Evolutionary conservation across 2,888 invertebrate species (phyloP), one percentile per base, ranked within the genome.

Genomic region (Dasysyrphus tricinctus): DNA sequence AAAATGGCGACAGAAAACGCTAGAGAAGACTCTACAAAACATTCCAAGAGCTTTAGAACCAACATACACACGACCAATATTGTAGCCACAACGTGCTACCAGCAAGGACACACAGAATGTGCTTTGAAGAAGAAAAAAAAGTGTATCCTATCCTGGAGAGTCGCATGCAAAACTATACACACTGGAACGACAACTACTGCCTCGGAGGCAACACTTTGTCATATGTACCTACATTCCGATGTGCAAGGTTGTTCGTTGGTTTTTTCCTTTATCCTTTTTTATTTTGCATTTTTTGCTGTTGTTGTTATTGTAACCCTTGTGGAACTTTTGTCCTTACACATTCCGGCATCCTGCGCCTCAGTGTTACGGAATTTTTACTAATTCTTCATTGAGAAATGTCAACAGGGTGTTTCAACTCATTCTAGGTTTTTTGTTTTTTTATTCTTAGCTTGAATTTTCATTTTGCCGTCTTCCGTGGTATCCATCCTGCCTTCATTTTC

Each of bases 281-380:
- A 2, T 39, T 59, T 37, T 19, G 11, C 7, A 24, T 42, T 14
- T 54, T 32, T 56, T 57, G n/a, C n/a, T n/a, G 29, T 75, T 29
- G 5, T 65, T 65, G 49, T 19, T 70, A 44, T 39, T 37, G 51
- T 70, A 39, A 67, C 69, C 51, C 29, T 69, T 69, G 72, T 24
- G 69, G 61, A 78, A 74, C 73, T 78, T 81, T 81, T 81, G 80
- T 80, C 77, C 80, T 75, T 78, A 79, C 63, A 83, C 70, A 79
- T 70, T 59, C 67, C 72, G 78, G 73, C 75, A 82, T 82, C 76
- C 76, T 81, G 61, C 19, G 56, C 39, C 63, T 49, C 39, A 39
- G 67, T 80, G 73, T 85, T 73, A 81, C 63, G 56, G 73, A 70
- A 70, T 77, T 77, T 81, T 85, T 74, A 63, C 85, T 77, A 78